These are phyloP conservation scores for Laodelphax striatellus DNA, from an alignment of 1,140 invertebrate species.

Conservation along the genomic window DNA sequence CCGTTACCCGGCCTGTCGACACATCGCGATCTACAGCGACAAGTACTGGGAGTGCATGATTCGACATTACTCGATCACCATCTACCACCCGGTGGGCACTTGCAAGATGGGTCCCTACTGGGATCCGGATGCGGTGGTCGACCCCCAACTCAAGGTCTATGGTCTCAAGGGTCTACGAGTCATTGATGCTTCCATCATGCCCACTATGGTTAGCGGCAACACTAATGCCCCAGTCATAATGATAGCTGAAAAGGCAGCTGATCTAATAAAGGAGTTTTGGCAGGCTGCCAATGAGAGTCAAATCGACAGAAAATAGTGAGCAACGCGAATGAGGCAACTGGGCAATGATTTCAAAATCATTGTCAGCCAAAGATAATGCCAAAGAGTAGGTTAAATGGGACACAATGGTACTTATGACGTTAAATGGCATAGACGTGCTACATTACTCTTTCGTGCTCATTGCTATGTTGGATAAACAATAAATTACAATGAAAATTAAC, in stretches of 20 bases:
- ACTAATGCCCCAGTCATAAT: too few species aligned
- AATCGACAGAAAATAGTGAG: neutral
- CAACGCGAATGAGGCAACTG: neutral
- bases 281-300: neutral
- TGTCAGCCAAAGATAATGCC: neutral
- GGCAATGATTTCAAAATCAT: neutral
- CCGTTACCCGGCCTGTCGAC: slow-evolving; percentile 48
- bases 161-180: slow-evolving; percentile 38
- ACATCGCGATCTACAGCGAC: slow-evolving; percentile 46
- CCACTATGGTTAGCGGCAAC: too few species aligned
- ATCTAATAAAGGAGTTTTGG: too few species aligned
- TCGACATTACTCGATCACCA: slow-evolving; percentile 30
- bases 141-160: slow-evolving; percentile 43
- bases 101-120: slow-evolving; percentile 50
- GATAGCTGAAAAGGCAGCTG: too few species aligned
- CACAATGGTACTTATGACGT: too few species aligned
- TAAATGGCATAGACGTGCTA: too few species aligned
- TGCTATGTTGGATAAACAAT: too few species aligned
- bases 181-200: too few species aligned
- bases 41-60: slow-evolving; percentile 61
- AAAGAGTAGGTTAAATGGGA: too few species aligned
- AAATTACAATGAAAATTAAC: too few species aligned
- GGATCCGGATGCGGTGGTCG: slow-evolving; percentile 46
- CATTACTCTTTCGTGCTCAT: too few species aligned
- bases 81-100: slow-evolving; percentile 40